Percentiles rank a stretch among this genome's conserved stretches.
These are phyloP conservation scores for Axis porcinus DNA, from an alignment of 2,113 vertebrate genomes.

Conservation along the genomic window DNA sequence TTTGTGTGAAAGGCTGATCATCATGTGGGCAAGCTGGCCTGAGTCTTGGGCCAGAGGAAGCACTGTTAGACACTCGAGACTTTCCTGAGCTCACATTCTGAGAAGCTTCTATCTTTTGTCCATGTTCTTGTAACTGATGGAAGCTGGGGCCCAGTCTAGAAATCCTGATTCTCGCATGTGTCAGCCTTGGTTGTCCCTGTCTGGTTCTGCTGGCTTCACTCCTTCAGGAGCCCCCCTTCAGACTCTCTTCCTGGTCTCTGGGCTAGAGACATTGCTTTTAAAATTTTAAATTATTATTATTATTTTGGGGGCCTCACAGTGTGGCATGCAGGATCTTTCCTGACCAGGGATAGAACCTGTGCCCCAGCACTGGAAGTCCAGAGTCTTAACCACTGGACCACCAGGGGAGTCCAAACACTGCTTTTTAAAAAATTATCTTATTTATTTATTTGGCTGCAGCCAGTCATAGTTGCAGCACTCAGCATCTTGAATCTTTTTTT, in stretches of 20 bases:
- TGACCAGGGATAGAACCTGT: neutral
- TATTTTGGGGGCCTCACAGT: neutral
- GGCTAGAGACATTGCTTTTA: neutral
- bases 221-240: neutral
- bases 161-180: rapidly evolving
- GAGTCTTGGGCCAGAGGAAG: neutral
- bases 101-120: neutral
- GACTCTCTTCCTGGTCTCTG: neutral
- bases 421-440: neutral
- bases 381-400: neutral
- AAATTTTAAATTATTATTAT: neutral
- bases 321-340: neutral
- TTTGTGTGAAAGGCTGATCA: neutral
- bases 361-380: neutral
- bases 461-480: neutral
- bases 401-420: neutral
- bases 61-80: no score
- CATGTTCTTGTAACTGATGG: rapidly evolving
- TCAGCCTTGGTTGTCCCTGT: neutral
- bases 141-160: neutral
- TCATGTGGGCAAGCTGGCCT: neutral
- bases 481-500: neutral
- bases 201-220: rapidly evolving
- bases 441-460: neutral
- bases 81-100: neutral